These are phyloP conservation scores for Musca domestica DNA, from an alignment of 1,140 invertebrate genomes.

Conservation along the genomic window DNA sequence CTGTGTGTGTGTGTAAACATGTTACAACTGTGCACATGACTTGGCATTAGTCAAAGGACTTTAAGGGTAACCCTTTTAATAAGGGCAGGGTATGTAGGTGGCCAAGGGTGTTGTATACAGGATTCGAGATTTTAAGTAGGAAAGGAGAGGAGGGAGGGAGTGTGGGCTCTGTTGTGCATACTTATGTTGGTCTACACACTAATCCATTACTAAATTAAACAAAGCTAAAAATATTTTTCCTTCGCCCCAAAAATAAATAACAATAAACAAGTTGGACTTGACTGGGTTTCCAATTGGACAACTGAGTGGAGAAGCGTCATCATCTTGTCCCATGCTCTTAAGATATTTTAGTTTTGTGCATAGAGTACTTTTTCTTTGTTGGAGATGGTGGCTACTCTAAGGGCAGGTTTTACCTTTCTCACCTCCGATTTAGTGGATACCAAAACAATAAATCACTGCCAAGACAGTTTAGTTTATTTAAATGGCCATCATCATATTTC, in stretches of 20 bases:
- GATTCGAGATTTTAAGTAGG: background rate
- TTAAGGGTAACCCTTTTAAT: background rate
- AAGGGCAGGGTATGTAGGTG: too few species aligned
- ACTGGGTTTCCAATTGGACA: too few species aligned
- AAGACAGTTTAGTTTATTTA: constrained; percentile 19
- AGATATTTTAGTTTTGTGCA: too few species aligned
- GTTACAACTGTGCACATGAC: constrained; percentile 8
- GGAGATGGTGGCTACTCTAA: too few species aligned
- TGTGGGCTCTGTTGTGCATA: background rate
- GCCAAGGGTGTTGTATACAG: too few species aligned
- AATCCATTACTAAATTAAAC: constrained; percentile 32
- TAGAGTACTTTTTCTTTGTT: too few species aligned
- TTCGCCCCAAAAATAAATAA: too few species aligned
- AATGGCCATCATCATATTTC: background rate
- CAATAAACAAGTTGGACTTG: too few species aligned
- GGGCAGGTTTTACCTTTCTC: constrained; percentile 2
- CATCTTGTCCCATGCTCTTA: too few species aligned
- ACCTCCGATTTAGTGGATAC: background rate
- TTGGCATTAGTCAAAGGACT: constrained; percentile 15
- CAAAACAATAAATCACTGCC: constrained; percentile 29
- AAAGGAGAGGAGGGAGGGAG: background rate
- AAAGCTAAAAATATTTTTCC: constrained; percentile 7
- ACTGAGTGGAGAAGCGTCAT: too few species aligned
- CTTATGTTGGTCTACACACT: constrained; percentile 12
- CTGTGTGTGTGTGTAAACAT: background rate